These are phyloP conservation scores for Xestoiulus laeticollis DNA, from an alignment of 2,888 invertebrate genomes.

Conservation along the genomic window DNA sequence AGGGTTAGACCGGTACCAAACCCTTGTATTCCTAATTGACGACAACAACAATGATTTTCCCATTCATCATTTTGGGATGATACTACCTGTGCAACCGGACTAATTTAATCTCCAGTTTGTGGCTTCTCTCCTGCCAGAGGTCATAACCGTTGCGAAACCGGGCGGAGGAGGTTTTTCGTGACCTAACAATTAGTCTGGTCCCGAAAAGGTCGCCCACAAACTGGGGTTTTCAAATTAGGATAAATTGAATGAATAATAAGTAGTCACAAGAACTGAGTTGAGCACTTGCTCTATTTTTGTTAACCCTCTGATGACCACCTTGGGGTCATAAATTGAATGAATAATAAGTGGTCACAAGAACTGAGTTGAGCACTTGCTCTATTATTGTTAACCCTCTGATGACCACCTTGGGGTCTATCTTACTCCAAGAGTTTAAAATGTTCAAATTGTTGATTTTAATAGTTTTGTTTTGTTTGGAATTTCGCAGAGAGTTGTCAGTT, in stretches of 20 bases:
- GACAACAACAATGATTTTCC: conserved; percentile 6
- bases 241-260: background rate
- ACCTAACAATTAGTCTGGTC: background rate
- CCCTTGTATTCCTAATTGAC: background rate
- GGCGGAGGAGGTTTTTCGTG: background rate
- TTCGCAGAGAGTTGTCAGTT: too few relatives aligned
- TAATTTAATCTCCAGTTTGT: background rate
- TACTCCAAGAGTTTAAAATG: too few relatives aligned
- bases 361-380: background rate
- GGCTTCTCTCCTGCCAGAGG: background rate
- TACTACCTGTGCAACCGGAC: background rate
- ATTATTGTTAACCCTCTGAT: too few relatives aligned
- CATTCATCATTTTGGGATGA: background rate
- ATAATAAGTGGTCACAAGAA: background rate
- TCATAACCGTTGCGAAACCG: background rate
- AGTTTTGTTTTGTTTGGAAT: too few relatives aligned
- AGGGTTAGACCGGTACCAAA: background rate
- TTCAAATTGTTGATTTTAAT: too few relatives aligned
- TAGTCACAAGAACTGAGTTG: background rate
- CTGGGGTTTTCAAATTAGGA: conserved; percentile 8
- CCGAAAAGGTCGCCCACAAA: background rate
- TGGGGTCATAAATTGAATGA: background rate
- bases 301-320: too few relatives aligned
- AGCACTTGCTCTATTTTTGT: background rate
- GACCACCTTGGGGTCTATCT: too few relatives aligned